These are phyloP conservation scores for Acyrthosiphon pisum DNA, from an alignment of 1,140 invertebrate species.

Conservation along the genomic window DNA sequence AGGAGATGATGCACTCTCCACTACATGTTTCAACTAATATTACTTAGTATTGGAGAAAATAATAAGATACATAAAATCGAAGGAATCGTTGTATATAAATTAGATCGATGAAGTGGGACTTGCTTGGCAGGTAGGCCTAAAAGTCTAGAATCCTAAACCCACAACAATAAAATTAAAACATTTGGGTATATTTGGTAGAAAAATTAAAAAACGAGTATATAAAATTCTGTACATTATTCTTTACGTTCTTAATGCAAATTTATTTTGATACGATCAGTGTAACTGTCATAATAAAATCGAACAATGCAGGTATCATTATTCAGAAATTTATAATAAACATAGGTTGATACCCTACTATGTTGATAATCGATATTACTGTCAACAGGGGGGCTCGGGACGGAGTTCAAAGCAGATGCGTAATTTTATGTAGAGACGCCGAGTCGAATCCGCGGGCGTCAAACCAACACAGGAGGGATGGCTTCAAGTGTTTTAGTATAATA, in stretches of 20 bases:
- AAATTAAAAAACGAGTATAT: not conserved
- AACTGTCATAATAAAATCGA: not conserved
- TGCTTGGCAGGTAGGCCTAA: not conserved
- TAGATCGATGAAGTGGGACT: not conserved
- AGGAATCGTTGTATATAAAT: not conserved
- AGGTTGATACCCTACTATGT: too few species aligned
- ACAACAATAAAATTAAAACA: not conserved
- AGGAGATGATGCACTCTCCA: not conserved
- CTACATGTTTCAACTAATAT: not conserved
- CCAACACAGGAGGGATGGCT: not conserved
- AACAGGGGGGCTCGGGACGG: too few species aligned
- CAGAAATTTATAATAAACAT: not conserved
- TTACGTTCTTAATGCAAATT: not conserved
- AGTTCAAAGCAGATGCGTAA: not conserved
- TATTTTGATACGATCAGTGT: not conserved
- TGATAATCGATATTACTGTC: not conserved
- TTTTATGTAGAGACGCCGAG: not conserved
- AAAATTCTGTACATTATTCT: not conserved
- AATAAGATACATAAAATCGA: not conserved
- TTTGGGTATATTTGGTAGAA: not conserved
- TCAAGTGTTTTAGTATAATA: not conserved
- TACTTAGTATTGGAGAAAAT: constrained; percentile 10
- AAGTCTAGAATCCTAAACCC: not conserved
- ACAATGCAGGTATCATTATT: not conserved
- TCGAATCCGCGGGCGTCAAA: too few species aligned